Evolutionary conservation across 2,113 vertebrate genomes (phyloP), one percentile per base, ranked within the genome.

Genomic region (Telmatochromis brichardi): DNA sequence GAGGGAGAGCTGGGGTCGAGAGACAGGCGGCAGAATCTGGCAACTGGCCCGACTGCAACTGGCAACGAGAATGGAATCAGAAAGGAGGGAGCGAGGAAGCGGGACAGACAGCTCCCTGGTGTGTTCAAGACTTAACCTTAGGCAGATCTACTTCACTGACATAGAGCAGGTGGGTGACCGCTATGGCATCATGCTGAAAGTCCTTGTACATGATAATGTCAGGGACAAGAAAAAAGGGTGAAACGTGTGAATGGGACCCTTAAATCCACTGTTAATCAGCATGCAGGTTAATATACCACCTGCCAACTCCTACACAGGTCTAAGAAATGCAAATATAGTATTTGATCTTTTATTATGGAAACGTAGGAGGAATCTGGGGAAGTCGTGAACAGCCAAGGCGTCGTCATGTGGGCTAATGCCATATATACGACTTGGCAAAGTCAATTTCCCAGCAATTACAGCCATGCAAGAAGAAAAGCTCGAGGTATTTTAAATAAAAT

Each of bases 261-360:
- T 23, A 68, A 91, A 91, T 91, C 87, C 86, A 85, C 55, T 53
- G 83, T 90, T 94, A 91, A 95, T 94, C 92, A 93, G 86, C 51
- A 80, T 88, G 86, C 85, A 91, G 89, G 86, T 88, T 94, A 53
- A 92, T 93, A 92, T 89, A 89, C 93, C 92, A 88, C 91, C 93
- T 88, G 87, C 88, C 6, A 10, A 68, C 87, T 85, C 28, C 35
- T 88, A 47, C 88, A 26, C 86, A 89, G 76, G 90, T 90, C 45
- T 55, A 82, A 88, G 86, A 92, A 35, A 92, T 82, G 89, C 82
- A 93, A 87, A 90, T 90, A 86, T 26, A 76, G 81, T 57, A 78
- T 80, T 86, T 89, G 82, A 90, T 89, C 83, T 86, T 83, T 84
- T 87, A 40, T 92, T 86, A 65, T 50, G 80, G 79, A 86, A 81